Percentiles rank a stretch among this genome's conserved stretches.
Conservation (phyloP, 2,113 vertebrate genomes). For the Eidolon helvum region DNA sequence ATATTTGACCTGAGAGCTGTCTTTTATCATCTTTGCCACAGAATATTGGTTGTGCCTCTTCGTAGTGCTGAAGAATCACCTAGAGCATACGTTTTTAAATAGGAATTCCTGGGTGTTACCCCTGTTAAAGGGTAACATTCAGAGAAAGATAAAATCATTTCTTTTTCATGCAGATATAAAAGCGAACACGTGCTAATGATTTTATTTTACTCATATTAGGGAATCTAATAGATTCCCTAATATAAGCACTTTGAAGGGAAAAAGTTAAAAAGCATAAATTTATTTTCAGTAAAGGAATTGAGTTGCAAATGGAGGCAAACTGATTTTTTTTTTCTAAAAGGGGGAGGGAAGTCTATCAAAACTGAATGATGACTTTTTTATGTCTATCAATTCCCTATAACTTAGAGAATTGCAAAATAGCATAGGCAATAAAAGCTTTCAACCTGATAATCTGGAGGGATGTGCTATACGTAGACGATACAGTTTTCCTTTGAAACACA, state of each 20-base stretch:
- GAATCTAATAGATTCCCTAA: neutral
- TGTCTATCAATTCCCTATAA: neutral
- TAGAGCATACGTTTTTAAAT: neutral
- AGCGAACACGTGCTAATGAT: neutral
- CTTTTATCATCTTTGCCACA: neutral
- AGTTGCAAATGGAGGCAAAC: neutral
- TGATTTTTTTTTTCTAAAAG: neutral
- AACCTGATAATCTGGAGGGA: neutral
- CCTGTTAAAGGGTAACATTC: neutral
- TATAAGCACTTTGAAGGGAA: conserved; percentile 21
- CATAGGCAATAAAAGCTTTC: neutral
- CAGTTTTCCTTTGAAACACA: neutral
- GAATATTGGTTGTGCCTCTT: neutral
- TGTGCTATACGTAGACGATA: neutral
- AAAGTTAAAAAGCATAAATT: neutral
- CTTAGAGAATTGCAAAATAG: neutral
- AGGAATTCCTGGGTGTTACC: neutral
- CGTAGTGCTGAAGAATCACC: neutral
- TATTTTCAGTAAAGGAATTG: conserved; percentile 20
- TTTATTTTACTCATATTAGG: neutral
- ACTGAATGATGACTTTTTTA: neutral
- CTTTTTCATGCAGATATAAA: neutral
- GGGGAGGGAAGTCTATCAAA: neutral
- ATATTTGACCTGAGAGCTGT: neutral
- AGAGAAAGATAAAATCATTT: neutral